Percentiles rank a stretch among this genome's conserved stretches.
phyloP scores from a whole-genome alignment of 2,888 invertebrate species.

The Drosophila crucigera region DNA sequence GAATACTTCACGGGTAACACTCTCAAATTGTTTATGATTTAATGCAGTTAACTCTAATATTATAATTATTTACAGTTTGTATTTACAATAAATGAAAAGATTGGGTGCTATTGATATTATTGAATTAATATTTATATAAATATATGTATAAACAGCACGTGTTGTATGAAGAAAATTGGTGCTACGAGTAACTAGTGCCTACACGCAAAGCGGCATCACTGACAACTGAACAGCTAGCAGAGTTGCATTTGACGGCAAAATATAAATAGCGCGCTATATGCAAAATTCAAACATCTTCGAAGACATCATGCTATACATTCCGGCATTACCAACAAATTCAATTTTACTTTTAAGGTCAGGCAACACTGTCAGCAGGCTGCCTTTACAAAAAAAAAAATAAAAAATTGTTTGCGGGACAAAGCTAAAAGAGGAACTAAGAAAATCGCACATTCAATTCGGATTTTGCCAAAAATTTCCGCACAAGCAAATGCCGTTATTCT shows the following conservation, averaged over 20 bases:
- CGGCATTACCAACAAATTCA: neutral
- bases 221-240: neutral
- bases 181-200: neutral
- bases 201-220: neutral
- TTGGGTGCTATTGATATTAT: neutral
- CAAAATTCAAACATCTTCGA: neutral
- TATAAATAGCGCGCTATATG: neutral
- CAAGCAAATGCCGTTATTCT: neutral
- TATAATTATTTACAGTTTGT: neutral
- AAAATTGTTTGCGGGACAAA: neutral
- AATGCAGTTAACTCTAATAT: neutral
- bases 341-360: neutral
- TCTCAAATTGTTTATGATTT: neutral
- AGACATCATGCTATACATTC: neutral
- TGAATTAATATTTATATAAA: neutral
- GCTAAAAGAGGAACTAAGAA: neutral
- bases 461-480: neutral
- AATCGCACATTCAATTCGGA: neutral
- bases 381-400: neutral
- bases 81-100: neutral
- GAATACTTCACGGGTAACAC: constrained; percentile 14
- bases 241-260: neutral
- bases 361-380: neutral
- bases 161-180: neutral
- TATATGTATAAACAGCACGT: neutral